Evolutionary conservation across 92 coral and sea anemone species (phyloP).

Genomic region (Scolanthus callimorphus): DNA sequence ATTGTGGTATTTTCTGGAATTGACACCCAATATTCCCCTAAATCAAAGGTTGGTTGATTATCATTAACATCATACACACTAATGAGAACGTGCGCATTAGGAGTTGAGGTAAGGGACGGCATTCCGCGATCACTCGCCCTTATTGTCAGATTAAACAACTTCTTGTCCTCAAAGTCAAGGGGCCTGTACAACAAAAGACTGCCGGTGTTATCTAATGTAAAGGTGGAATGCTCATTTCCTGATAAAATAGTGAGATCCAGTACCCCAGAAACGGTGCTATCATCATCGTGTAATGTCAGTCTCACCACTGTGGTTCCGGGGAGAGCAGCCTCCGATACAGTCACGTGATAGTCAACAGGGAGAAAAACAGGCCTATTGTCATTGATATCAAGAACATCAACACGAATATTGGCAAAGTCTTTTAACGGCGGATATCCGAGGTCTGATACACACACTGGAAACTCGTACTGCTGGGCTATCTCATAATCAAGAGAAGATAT

Average conservation of each 20-base stretch:
- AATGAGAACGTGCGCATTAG: neutral
- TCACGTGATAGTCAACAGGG: conserved; percentile 21
- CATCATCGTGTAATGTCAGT: conserved; percentile 26
- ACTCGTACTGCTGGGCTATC: conserved; percentile 19
- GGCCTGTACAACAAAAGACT: neutral
- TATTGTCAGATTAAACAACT: neutral
- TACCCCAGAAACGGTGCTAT: conserved; percentile 26
- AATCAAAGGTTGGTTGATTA: conserved; percentile 3
- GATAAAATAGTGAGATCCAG: conserved; percentile 18
- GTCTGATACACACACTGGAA: conserved; percentile 39
- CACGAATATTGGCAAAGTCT: conserved; percentile 25
- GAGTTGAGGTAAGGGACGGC: neutral
- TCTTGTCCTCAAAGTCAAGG: neutral
- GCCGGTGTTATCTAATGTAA: neutral
- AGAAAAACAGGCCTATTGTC: conserved; percentile 45
- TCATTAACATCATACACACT: neutral
- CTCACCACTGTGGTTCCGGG: conserved; percentile 18
- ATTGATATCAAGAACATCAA: conserved; percentile 37
- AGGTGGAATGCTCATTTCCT: conserved; percentile 33
- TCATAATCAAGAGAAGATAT: conserved; percentile 25
- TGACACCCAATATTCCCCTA: neutral
- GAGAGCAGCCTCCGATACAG: conserved; percentile 26
- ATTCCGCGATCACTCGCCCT: neutral
- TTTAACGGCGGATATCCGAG: neutral
- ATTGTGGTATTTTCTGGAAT: neutral